phyloP scores from a whole-genome alignment of 2,113 vertebrate species.

The Lepus americanus region DNA sequence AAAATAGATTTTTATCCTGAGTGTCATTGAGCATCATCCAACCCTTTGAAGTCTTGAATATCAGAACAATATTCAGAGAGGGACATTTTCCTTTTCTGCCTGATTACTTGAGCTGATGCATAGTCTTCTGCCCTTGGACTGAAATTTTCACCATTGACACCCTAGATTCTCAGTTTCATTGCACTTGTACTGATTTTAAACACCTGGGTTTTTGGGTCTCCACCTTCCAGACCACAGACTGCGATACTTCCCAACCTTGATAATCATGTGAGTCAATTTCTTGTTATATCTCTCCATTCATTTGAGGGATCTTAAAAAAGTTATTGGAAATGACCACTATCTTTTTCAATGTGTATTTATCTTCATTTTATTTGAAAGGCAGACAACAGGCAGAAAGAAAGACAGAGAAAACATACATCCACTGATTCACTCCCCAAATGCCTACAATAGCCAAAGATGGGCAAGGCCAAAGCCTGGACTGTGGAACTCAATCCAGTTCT shows the following conservation, averaged over 20 bases:
- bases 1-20: background rate
- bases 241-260: background rate
- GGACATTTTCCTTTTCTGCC: no score
- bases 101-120: background rate
- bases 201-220: background rate
- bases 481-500: no score
- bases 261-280: background rate
- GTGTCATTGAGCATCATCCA: background rate
- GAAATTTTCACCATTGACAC: background rate
- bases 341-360: no score
- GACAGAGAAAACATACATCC: no score
- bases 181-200: background rate
- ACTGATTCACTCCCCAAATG: no score
- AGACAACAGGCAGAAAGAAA: no score
- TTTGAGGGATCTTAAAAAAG: no score
- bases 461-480: no score
- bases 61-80: background rate
- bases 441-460: no score
- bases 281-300: background rate
- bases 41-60: background rate
- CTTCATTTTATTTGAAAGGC: no score
- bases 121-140: background rate
- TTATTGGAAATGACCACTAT: no score
- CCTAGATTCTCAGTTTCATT: background rate
- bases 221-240: background rate